These are phyloP conservation scores for Scartelaos histophorus DNA, from an alignment of 2,113 vertebrate species.

Conservation along the genomic window DNA sequence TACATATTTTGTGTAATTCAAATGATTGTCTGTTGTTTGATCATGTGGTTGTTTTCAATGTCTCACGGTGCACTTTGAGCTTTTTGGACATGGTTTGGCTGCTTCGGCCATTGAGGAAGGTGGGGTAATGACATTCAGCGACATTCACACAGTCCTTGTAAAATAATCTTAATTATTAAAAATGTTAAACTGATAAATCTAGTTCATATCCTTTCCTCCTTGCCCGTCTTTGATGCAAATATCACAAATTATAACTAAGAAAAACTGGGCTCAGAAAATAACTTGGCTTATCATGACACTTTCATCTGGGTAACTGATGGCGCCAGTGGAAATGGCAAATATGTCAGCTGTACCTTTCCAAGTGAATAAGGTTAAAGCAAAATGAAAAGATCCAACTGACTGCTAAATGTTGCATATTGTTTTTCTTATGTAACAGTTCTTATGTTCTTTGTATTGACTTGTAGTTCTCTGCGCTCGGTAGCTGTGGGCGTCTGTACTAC, in stretches of 20 bases:
- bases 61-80: no score
- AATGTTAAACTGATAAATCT: no score
- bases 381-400: conserved; percentile 14
- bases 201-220: no score
- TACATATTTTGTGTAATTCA: no score
- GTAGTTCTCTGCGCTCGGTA: neutral
- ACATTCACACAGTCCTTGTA: no score
- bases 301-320: neutral
- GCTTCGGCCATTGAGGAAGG: no score
- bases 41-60: no score
- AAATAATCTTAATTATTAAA: no score
- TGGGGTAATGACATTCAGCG: no score
- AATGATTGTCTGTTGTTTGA: no score
- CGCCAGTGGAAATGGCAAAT: neutral
- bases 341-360: neutral
- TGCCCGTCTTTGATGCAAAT: neutral
- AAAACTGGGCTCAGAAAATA: neutral
- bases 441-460: conserved; percentile 9
- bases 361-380: neutral
- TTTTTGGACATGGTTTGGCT: no score
- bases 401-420: conserved; percentile 11
- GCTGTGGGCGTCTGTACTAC: conserved; percentile 1
- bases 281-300: neutral
- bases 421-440: neutral
- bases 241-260: neutral